Percentiles rank a stretch among this genome's conserved stretches.
Conservation (phyloP, 2,797 vertebrate genomes). For the Leptoclinus maculatus region DNA sequence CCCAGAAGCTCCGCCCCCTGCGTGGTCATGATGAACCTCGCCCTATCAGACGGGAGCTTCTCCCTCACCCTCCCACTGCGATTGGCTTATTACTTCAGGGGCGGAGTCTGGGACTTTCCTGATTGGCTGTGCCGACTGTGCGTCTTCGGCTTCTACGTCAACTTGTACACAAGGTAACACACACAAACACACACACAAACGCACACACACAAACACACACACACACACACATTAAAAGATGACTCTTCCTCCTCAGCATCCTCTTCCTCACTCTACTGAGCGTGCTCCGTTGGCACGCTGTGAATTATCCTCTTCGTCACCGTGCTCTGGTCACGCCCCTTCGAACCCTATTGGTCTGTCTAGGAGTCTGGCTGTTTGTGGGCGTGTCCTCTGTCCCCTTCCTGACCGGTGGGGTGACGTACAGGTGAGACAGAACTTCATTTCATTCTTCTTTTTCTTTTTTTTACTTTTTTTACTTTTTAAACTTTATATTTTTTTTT, state of each 20-base stretch:
- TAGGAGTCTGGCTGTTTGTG: slow-evolving; percentile 78
- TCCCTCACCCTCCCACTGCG: slow-evolving; percentile 81
- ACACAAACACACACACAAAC: neutral
- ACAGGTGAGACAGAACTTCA: slow-evolving; percentile 39
- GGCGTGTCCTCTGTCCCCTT: slow-evolving; percentile 67
- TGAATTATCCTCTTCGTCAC: slow-evolving; percentile 60
- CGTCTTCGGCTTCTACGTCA: slow-evolving; percentile 79
- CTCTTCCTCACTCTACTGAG: slow-evolving; percentile 82
- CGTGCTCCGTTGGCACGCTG: slow-evolving; percentile 75
- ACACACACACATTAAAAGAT: neutral
- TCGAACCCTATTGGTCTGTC: slow-evolving; percentile 40
- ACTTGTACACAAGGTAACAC: slow-evolving; percentile 78
- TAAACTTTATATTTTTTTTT: neutral
- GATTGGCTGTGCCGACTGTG: slow-evolving; percentile 81
- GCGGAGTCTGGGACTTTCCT: slow-evolving; percentile 68
- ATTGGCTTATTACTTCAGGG: slow-evolving; percentile 74
- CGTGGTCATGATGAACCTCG: slow-evolving; percentile 81
- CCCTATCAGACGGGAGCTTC: slow-evolving; percentile 79
- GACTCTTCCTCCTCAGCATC: slow-evolving; percentile 62
- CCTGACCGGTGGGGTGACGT: slow-evolving; percentile 44
- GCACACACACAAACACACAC: neutral
- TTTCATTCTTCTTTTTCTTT: neutral
- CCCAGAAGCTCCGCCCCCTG: slow-evolving; percentile 59
- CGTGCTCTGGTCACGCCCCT: slow-evolving; percentile 33
- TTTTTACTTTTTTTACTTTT: too few relatives aligned